phyloP scores from a whole-genome alignment of 2,797 vertebrate species.

The Megaceryle alcyon region DNA sequence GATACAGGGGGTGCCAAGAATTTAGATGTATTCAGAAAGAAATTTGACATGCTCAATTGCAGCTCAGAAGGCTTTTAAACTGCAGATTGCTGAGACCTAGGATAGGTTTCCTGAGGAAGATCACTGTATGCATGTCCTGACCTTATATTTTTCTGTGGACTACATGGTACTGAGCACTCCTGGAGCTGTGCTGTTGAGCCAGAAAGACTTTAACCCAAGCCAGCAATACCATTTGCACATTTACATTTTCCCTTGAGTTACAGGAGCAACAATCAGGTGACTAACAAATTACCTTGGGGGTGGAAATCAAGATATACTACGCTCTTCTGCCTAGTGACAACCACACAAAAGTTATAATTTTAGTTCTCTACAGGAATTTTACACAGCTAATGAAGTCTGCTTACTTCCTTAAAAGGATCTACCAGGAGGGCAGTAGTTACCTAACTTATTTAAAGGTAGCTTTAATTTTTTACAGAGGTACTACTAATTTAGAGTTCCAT shows the following conservation, averaged over 20 bases:
- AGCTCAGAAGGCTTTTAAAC: background rate
- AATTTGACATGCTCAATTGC: background rate
- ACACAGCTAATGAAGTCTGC: slow-evolving; percentile 23
- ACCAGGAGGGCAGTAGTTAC: slow-evolving; percentile 21
- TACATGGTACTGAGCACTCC: background rate
- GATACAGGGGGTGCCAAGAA: background rate
- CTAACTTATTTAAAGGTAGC: slow-evolving; percentile 15
- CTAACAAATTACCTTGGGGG: slow-evolving; percentile 31
- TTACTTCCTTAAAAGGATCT: background rate
- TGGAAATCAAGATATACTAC: slow-evolving; percentile 22
- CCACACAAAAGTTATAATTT: slow-evolving; percentile 54
- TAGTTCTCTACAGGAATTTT: slow-evolving; percentile 38
- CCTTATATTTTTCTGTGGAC: background rate
- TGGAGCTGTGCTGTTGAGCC: background rate
- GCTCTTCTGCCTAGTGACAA: slow-evolving; percentile 47
- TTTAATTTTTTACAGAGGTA: background rate
- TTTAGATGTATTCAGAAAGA: background rate
- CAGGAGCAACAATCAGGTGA: slow-evolving; percentile 42
- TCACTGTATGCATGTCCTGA: background rate
- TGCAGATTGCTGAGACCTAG: background rate
- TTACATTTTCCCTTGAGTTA: background rate
- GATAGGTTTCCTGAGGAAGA: background rate
- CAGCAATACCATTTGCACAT: background rate
- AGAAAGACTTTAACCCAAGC: background rate
- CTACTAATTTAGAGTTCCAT: background rate